Conservation (phyloP, 2,888 invertebrate genomes). For the Eristalis arbustorum region DNA sequence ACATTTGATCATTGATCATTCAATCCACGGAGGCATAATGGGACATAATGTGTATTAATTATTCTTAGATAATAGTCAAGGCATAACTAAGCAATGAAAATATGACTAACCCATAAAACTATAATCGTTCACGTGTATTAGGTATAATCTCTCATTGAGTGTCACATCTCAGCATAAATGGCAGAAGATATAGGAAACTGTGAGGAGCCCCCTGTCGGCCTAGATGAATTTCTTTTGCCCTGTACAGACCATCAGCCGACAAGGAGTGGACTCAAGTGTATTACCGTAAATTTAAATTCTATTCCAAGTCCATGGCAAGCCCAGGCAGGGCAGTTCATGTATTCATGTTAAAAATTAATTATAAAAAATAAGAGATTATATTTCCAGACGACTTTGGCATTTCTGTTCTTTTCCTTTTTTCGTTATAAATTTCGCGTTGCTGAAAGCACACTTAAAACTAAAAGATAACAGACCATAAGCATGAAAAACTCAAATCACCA, state of each 20-base stretch:
- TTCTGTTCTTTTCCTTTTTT: not conserved
- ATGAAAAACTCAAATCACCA: not conserved
- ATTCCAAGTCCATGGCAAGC: not conserved
- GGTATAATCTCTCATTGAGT: not conserved
- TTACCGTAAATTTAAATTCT: not conserved
- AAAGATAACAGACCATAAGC: too few species aligned
- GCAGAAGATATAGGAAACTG: not conserved
- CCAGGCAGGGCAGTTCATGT: not conserved
- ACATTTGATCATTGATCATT: constrained; percentile 2
- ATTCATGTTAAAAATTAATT: not conserved
- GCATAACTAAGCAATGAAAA: not conserved
- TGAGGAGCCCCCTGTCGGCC: not conserved
- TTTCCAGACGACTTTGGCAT: not conserved
- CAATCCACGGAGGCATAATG: not conserved
- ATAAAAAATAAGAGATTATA: too few species aligned
- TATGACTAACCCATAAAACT: not conserved
- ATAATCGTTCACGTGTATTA: not conserved
- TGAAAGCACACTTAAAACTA: constrained; percentile 2
- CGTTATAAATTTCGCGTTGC: not conserved
- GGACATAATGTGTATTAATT: not conserved
- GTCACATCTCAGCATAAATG: not conserved
- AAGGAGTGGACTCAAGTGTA: not conserved
- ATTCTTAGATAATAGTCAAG: not conserved
- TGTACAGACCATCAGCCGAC: constrained; percentile 30
- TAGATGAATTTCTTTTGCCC: not conserved